Percentiles rank a stretch among this genome's conserved stretches.
Evolutionary conservation across 2,888 invertebrate genomes (phyloP).

Genomic region (Achlya flavicornis): DNA sequence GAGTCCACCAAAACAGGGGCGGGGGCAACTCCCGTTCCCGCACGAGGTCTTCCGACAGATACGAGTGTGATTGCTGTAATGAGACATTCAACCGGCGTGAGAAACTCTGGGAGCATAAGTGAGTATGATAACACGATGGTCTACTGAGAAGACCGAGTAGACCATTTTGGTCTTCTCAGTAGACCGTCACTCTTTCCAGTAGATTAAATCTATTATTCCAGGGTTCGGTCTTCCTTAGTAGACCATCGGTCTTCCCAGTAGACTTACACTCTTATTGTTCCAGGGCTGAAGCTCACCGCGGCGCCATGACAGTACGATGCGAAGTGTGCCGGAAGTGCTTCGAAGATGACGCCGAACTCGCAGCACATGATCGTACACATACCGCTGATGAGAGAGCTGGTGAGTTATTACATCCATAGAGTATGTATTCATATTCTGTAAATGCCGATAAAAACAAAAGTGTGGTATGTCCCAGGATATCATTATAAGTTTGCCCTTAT

Average conservation of each 20-base stretch:
- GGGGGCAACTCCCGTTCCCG: conserved; percentile 59
- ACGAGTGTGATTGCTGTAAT: conserved; percentile 78
- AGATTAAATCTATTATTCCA: too few relatives aligned
- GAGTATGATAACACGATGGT: conserved; percentile 29
- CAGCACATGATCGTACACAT: conserved; percentile 64
- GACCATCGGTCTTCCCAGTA: too few relatives aligned
- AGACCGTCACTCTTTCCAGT: too few relatives aligned
- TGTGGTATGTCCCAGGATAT: too few relatives aligned
- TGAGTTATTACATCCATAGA: conserved; percentile 28
- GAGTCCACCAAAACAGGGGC: conserved; percentile 68
- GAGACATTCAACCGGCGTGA: conserved; percentile 73
- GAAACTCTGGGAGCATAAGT: conserved; percentile 76
- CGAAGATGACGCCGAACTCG: conserved; percentile 75
- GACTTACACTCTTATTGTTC: too few relatives aligned
- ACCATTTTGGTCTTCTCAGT: conserved; percentile 12
- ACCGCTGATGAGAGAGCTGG: conserved; percentile 73
- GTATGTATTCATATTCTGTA: too few relatives aligned
- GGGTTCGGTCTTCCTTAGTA: too few relatives aligned
- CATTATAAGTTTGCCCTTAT: too few relatives aligned
- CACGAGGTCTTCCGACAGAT: conserved; percentile 62
- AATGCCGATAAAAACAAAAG: too few relatives aligned
- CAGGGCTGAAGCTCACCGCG: conserved; percentile 74
- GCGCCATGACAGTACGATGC: conserved; percentile 78
- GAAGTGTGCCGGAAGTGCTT: conserved; percentile 78
- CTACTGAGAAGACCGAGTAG: conserved; percentile 18